Evolutionary conservation across 2,113 vertebrate genomes (phyloP).

Genomic region (Atractosteus spatula): DNA sequence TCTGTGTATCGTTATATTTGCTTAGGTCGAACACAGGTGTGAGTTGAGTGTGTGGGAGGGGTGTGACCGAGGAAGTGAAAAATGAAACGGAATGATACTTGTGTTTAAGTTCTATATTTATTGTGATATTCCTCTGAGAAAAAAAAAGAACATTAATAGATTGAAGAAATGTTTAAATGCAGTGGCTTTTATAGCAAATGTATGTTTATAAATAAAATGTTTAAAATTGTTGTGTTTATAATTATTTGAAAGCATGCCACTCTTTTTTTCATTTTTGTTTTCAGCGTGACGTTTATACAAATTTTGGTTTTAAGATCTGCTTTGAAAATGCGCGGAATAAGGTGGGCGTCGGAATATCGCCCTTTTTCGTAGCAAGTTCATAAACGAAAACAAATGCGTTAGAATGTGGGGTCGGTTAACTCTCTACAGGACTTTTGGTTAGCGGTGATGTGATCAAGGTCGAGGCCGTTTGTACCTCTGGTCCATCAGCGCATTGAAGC

Average conservation of each 20-base stretch:
- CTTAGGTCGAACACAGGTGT: slow-evolving; percentile 54
- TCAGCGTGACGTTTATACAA: background rate
- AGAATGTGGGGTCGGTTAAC: too few species aligned
- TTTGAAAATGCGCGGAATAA: too few species aligned
- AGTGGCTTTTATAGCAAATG: slow-evolving; percentile 91
- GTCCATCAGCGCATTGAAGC: too few species aligned
- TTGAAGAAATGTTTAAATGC: slow-evolving; percentile 74
- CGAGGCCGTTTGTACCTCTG: too few species aligned
- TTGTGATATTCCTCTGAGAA: slow-evolving; percentile 87
- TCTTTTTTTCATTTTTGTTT: background rate
- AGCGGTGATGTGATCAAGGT: too few species aligned
- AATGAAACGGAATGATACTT: slow-evolving; percentile 61
- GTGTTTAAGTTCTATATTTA: slow-evolving; percentile 85
- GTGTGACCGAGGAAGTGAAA: slow-evolving; percentile 54
- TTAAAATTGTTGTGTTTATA: slow-evolving; percentile 54
- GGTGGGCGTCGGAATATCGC: too few species aligned
- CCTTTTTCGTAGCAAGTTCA: too few species aligned
- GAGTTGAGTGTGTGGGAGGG: slow-evolving; percentile 50
- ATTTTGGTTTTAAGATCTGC: too few species aligned
- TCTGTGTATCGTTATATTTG: slow-evolving; percentile 57
- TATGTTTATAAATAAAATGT: slow-evolving; percentile 99
- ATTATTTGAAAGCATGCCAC: background rate
- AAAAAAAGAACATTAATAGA: slow-evolving; percentile 70
- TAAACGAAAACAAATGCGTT: too few species aligned
- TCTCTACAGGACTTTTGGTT: too few species aligned